phyloP scores from a whole-genome alignment of 2,113 vertebrate genomes.

The Cyanocitta stelleri region DNA sequence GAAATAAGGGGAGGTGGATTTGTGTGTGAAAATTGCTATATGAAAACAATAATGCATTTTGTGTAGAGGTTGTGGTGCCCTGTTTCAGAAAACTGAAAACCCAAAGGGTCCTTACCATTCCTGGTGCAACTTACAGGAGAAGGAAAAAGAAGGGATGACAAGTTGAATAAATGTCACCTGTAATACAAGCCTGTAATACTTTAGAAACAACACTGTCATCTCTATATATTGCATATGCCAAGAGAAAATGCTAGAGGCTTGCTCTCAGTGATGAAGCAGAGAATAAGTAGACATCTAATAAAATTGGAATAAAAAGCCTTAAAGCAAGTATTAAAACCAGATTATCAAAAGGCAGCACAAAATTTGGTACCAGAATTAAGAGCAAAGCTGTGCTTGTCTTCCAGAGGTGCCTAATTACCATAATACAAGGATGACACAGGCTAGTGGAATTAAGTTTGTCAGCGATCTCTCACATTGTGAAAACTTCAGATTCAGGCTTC shows the following conservation, averaged over 20 bases:
- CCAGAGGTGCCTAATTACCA: background rate
- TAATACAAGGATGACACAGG: background rate
- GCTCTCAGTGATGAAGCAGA: background rate
- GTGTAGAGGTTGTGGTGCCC: background rate
- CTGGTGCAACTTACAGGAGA: background rate
- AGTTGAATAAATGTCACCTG: background rate
- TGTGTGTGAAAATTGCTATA: background rate
- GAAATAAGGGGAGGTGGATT: background rate
- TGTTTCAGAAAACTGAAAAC: background rate
- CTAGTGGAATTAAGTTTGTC: background rate
- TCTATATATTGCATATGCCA: background rate
- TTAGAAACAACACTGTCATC: background rate
- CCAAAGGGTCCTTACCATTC: background rate
- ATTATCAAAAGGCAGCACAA: background rate
- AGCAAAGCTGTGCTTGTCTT: background rate
- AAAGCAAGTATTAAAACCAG: background rate
- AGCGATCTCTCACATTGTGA: accelerated
- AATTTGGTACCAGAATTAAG: background rate
- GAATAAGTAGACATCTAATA: background rate
- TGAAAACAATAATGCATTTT: background rate
- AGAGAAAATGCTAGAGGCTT: background rate
- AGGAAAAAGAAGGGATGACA: background rate
- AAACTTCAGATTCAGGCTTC: background rate
- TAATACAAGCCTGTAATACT: background rate
- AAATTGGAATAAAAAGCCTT: background rate